Percentiles rank a stretch among this genome's conserved stretches.
phyloP scores from a whole-genome alignment of 1,140 invertebrate species.

The Papilio polyxenes region DNA sequence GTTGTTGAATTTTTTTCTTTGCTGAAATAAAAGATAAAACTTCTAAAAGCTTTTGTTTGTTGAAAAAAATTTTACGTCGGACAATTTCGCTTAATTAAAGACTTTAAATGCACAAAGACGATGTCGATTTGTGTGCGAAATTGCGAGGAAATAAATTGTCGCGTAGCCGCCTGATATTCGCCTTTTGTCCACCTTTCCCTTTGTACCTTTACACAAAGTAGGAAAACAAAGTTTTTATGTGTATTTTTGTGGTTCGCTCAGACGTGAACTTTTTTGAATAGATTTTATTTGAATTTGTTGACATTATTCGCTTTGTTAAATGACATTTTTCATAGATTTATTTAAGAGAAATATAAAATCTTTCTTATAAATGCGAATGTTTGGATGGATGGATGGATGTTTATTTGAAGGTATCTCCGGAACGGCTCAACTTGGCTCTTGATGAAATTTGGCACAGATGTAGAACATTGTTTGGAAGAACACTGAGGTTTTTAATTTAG shows the following conservation, averaged over 20 bases:
- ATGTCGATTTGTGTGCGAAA: conserved; percentile 28
- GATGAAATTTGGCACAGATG: too few relatives aligned
- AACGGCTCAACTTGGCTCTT: too few relatives aligned
- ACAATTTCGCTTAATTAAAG: conserved; percentile 10
- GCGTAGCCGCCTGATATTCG: neutral
- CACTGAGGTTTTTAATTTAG: too few relatives aligned
- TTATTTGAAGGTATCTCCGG: too few relatives aligned
- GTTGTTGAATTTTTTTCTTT: neutral
- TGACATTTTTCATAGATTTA: neutral
- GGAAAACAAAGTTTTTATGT: conserved; percentile 22
- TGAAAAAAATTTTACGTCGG: neutral
- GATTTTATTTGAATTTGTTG: neutral
- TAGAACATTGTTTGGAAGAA: too few relatives aligned
- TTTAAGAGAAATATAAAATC: neutral
- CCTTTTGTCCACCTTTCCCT: conserved; percentile 9
- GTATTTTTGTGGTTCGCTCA: conserved; percentile 14
- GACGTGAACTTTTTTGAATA: neutral
- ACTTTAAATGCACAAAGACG: conserved; percentile 20
- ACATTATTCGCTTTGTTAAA: neutral
- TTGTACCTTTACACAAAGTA: conserved; percentile 21
- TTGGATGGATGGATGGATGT: too few relatives aligned
- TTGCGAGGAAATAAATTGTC: conserved; percentile 31
- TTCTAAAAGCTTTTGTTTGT: neutral
- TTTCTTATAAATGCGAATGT: too few relatives aligned
- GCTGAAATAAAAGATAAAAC: neutral